Percentiles rank a stretch among this genome's conserved stretches.
Evolutionary conservation across 1,140 invertebrate species (phyloP).

Genomic region (Akabosia matsudoensis): DNA sequence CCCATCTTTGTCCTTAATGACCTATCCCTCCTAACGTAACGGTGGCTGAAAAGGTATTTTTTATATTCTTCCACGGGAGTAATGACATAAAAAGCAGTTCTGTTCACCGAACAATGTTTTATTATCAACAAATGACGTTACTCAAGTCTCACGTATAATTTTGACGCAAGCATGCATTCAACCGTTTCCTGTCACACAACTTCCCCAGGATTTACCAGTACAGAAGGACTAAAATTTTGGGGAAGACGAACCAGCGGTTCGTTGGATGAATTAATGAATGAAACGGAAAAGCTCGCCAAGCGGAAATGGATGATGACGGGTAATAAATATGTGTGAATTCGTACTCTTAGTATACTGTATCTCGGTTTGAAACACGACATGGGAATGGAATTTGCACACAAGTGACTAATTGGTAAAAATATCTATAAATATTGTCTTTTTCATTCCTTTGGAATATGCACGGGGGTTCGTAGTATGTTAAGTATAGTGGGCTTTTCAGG

Average conservation of each 20-base stretch:
- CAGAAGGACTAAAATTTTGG: too few relatives aligned
- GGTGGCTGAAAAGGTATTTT: too few relatives aligned
- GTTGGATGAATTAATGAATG: slow-evolving; percentile 12
- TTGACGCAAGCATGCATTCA: too few relatives aligned
- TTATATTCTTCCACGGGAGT: too few relatives aligned
- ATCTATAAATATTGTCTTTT: slow-evolving; percentile 1
- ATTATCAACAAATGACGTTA: too few relatives aligned
- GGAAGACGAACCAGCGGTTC: not conserved
- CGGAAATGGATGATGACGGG: not conserved
- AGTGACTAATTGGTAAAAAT: slow-evolving; percentile 23
- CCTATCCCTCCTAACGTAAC: too few relatives aligned
- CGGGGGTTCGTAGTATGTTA: not conserved
- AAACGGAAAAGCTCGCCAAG: not conserved
- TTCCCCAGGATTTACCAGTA: too few relatives aligned
- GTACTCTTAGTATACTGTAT: not conserved
- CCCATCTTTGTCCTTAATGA: too few relatives aligned
- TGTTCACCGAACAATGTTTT: too few relatives aligned
- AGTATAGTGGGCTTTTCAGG: not conserved
- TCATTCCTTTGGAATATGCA: not conserved
- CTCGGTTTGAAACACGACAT: not conserved
- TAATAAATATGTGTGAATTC: not conserved
- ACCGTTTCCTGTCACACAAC: too few relatives aligned
- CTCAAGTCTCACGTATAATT: too few relatives aligned
- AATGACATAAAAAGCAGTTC: too few relatives aligned
- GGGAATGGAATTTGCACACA: slow-evolving; percentile 19